Evolutionary conservation across 2,797 vertebrate genomes (phyloP).

Genomic region (Alcedo quadribrachys): DNA sequence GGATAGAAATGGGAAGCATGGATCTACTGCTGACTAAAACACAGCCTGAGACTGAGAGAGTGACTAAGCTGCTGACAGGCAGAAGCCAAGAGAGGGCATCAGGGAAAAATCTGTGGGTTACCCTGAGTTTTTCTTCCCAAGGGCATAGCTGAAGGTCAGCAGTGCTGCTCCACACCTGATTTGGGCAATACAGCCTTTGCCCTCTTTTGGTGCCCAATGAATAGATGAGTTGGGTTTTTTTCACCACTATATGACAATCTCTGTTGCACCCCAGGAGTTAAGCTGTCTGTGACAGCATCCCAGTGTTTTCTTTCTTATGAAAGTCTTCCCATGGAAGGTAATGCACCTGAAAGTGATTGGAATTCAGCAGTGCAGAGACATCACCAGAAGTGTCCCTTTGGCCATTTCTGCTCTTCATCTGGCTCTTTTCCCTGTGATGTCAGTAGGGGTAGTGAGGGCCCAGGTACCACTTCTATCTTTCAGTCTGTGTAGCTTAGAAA

Average conservation of each 20-base stretch:
- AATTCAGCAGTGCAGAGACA: neutral
- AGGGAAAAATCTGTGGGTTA: neutral
- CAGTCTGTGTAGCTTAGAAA: neutral
- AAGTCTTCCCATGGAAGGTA: neutral
- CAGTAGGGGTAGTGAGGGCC: neutral
- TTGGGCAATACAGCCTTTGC: neutral
- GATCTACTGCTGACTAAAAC: neutral
- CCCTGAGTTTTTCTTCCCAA: neutral
- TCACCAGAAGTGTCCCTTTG: neutral
- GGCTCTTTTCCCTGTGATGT: neutral
- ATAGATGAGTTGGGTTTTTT: neutral
- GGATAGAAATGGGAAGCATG: neutral
- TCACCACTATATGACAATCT: fast-evolving
- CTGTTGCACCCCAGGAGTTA: neutral
- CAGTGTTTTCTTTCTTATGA: neutral
- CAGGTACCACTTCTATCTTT: neutral
- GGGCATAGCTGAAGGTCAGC: neutral
- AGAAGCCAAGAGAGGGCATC: neutral
- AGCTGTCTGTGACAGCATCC: neutral
- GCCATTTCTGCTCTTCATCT: neutral
- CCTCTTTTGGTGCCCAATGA: neutral
- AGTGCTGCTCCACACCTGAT: neutral
- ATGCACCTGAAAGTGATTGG: neutral
- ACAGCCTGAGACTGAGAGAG: neutral
- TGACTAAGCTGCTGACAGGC: neutral